These are phyloP conservation scores for Labeo calbasu DNA, from an alignment of 2,797 vertebrate genomes.

Conservation along the genomic window DNA sequence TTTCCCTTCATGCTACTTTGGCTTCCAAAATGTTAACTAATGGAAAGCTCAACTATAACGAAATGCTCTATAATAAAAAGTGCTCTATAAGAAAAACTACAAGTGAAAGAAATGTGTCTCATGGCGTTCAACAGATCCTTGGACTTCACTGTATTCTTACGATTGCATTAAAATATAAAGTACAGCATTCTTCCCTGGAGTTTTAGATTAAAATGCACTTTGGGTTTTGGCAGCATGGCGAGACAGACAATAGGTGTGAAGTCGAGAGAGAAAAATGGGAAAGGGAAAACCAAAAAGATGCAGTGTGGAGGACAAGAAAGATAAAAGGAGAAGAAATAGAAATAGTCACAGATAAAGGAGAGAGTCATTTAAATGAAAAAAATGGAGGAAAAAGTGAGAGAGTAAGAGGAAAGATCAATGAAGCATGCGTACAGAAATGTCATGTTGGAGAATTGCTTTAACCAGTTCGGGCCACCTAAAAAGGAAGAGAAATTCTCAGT, in stretches of 20 bases:
- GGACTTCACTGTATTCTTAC: not conserved
- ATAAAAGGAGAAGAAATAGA: not conserved
- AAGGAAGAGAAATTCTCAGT: not conserved
- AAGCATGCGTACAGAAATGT: slow-evolving; percentile 29
- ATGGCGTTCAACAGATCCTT: slow-evolving; percentile 3
- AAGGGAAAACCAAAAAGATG: not conserved
- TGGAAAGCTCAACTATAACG: not conserved
- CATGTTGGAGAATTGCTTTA: slow-evolving; percentile 1
- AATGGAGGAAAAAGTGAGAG: not conserved
- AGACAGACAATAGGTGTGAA: slow-evolving; percentile 1
- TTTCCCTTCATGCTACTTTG: not conserved
- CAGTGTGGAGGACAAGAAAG: not conserved
- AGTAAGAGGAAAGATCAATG: not conserved
- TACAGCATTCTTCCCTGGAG: slow-evolving; percentile 38
- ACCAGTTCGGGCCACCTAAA: slow-evolving; percentile 49
- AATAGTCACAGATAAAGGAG: not conserved
- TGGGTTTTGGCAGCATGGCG: slow-evolving; percentile 73
- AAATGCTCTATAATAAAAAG: not conserved
- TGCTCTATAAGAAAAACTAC: not conserved
- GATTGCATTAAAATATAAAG: slow-evolving; percentile 25
- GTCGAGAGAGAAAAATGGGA: slow-evolving; percentile 2
- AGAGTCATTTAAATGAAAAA: not conserved
- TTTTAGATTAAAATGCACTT: slow-evolving; percentile 75
- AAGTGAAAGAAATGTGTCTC: slow-evolving; percentile 13
- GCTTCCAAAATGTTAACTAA: not conserved